Evolutionary conservation across 2,113 vertebrate species (phyloP).

Genomic region (Brachypteracias leptosomus): DNA sequence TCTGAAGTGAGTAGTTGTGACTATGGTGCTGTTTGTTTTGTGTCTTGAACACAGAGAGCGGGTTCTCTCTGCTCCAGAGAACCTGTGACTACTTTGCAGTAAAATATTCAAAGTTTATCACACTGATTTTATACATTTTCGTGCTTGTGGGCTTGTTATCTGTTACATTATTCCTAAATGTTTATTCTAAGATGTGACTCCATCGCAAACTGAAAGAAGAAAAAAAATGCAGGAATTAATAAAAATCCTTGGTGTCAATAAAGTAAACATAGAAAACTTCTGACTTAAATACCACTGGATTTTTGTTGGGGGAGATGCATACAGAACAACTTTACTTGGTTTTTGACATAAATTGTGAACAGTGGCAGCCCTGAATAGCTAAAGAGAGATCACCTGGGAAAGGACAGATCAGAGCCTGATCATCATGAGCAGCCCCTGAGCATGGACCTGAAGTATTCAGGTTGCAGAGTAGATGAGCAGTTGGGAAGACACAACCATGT

Average conservation of each 20-base stretch:
- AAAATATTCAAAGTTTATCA: neutral
- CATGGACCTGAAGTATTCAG: neutral
- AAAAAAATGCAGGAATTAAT: neutral
- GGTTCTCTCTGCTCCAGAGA: neutral
- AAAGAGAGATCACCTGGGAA: neutral
- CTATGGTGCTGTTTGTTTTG: neutral
- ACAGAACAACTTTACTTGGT: neutral
- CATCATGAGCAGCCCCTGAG: neutral
- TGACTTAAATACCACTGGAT: neutral
- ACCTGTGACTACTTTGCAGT: neutral
- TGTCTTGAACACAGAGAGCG: neutral
- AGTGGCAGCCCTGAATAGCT: neutral
- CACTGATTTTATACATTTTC: neutral
- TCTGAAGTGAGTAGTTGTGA: neutral
- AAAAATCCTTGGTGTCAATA: neutral
- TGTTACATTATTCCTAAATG: neutral
- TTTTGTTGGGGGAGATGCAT: neutral
- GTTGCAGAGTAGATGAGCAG: neutral
- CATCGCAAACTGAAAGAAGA: neutral
- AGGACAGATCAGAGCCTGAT: neutral
- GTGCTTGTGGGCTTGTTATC: neutral
- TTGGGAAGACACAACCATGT: neutral
- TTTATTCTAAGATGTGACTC: neutral
- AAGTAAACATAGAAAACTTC: neutral
- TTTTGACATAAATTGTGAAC: neutral